Base-by-base conservation (phyloP, 2,797 vertebrate genomes). In the Megaceryle alcyon region DNA sequence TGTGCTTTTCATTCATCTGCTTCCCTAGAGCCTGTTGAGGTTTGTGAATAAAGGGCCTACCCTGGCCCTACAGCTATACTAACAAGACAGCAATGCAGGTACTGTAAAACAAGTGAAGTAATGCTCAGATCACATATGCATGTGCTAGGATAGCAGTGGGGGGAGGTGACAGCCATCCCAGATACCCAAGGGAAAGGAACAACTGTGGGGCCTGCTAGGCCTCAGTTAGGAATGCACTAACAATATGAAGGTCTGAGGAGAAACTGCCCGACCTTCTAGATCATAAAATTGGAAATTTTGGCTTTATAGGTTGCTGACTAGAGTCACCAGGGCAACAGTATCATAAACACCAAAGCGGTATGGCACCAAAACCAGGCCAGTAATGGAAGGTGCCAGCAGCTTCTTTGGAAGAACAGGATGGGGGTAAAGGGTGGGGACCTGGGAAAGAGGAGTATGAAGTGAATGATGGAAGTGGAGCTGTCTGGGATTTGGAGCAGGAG, bases 271-370 rank as follows among this genome's bases (percentile, higher is more conserved):
- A 8, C 19, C 12, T 65, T 3, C 1, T 0, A 25, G 46, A 12
- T 53, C 54, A 43, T 7, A 29, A 44, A 46, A 33, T 4, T 8
- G 33, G 37, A 92, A 75, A 29, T 7, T 39, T 9, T 14, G 25
- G 35, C 20, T 64, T 63, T 0, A 0, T 25, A 33, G 11, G 10
- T 46, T 0, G 0, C 33, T 80, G 59, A 20, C 21, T 2, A 4
- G 49, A 73, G 17, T 26, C 31, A 44, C 28, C 10, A 33, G 53
- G 33, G 51, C 66, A 70, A 33, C 20, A 44, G 44, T 14, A 19
- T 39, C 29, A 20, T 28, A 29, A 82, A 53, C 35, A 51, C 7
- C 4, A 14, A 35, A 48, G 19, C 73, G 17, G 28, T 5, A n/a
- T 39, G 14, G 43, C 61, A 60, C 33, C 28, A 79, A 59, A 71